phyloP scores from a whole-genome alignment of 1,140 invertebrate genomes.

The Steinernema khuongi region DNA sequence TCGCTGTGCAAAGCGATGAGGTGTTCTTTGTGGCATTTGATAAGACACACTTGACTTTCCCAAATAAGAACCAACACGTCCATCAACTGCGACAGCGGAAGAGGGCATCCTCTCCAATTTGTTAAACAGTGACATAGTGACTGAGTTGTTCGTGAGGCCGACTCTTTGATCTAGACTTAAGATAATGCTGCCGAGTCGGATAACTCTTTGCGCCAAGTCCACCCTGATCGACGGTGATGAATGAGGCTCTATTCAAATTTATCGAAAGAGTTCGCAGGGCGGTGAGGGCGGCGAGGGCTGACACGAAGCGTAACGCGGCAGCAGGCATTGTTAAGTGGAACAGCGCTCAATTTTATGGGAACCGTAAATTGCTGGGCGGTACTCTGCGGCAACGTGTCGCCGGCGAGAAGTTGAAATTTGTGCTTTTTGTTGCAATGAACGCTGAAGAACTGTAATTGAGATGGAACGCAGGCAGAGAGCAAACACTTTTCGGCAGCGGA shows the following conservation, averaged over 20 bases:
- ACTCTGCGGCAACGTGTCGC: background rate
- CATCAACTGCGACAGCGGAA: too few species aligned
- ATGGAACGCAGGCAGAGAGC: too few species aligned
- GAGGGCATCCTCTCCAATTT: too few species aligned
- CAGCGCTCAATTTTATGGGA: background rate
- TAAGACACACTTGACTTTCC: too few species aligned
- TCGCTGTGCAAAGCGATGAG: too few species aligned
- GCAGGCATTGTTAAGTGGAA: background rate
- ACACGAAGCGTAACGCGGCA: background rate
- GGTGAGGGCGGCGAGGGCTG: background rate
- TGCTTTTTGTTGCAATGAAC: background rate
- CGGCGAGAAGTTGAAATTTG: background rate
- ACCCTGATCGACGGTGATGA: background rate
- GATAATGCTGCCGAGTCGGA: background rate
- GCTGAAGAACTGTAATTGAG: too few species aligned
- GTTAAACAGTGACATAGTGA: background rate
- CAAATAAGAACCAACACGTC: too few species aligned
- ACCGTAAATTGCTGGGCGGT: background rate
- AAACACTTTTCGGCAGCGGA: too few species aligned
- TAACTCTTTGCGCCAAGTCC: background rate
- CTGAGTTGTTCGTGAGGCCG: background rate
- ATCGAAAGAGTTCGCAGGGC: background rate
- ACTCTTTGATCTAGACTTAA: background rate
- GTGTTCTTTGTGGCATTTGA: too few species aligned
- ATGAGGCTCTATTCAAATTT: conserved; percentile 5